Conservation (phyloP, 2,888 invertebrate species). For the Acrobasis repandana region DNA sequence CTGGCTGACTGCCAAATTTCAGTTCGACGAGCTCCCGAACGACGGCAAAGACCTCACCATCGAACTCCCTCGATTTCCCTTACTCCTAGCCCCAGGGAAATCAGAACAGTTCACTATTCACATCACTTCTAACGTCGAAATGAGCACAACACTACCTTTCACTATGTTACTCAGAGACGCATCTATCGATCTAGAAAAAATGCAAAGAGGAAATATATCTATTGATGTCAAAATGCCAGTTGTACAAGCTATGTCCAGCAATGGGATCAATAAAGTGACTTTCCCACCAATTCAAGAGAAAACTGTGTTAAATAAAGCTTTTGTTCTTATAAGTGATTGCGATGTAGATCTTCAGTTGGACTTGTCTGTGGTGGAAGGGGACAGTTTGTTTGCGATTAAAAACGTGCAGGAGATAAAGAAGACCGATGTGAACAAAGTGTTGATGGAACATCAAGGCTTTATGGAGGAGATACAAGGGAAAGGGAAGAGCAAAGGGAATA, state of each 20-base stretch:
- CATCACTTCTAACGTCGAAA: constrained; percentile 61
- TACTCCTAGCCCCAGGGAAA: constrained; percentile 64
- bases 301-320: constrained; percentile 49
- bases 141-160: constrained; percentile 51
- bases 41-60: constrained; percentile 52
- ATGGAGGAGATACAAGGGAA: constrained; percentile 49
- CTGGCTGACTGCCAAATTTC: constrained; percentile 67
- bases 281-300: constrained; percentile 62
- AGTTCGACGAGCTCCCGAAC: constrained; percentile 53
- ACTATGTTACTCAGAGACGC: constrained; percentile 62
- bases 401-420: constrained; percentile 69
- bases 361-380: constrained; percentile 56
- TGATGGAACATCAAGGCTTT: constrained; percentile 53
- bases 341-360: constrained; percentile 63
- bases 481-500: constrained; percentile 54
- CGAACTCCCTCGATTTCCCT: constrained; percentile 64
- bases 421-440: constrained; percentile 61
- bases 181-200: constrained; percentile 55
- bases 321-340: constrained; percentile 68
- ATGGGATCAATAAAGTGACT: constrained; percentile 61
- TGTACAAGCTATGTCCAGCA: constrained; percentile 66
- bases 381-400: constrained; percentile 59
- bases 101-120: constrained; percentile 58
- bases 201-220: constrained; percentile 53
- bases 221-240: constrained; percentile 63